phyloP scores from a whole-genome alignment of 2,888 invertebrate species.

The Acholoe squamosa region DNA sequence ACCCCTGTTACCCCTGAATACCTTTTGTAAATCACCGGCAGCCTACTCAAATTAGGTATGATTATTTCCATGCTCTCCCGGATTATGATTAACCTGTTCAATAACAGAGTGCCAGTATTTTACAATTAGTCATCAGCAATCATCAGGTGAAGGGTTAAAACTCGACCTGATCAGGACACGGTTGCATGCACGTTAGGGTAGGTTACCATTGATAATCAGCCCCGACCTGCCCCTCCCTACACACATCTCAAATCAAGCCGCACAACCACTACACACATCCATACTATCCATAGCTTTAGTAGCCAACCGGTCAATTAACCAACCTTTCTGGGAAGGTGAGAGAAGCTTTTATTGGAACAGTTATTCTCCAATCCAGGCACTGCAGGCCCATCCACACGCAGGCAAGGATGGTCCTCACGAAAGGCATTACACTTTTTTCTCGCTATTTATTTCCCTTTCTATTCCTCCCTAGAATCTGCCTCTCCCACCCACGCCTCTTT shows the following conservation, averaged over 20 bases:
- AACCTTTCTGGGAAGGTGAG: not conserved
- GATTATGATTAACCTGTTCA: too few species aligned
- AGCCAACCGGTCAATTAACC: constrained; percentile 7
- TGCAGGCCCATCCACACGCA: not conserved
- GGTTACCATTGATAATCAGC: too few species aligned
- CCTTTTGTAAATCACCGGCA: too few species aligned
- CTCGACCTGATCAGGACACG: not conserved
- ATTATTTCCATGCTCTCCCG: too few species aligned
- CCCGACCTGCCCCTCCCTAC: too few species aligned
- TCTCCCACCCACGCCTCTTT: not conserved
- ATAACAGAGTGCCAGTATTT: too few species aligned
- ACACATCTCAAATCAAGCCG: too few species aligned
- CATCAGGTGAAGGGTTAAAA: not conserved
- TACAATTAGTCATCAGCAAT: not conserved
- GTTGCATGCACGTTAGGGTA: not conserved
- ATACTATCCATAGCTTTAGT: not conserved
- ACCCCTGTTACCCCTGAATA: too few species aligned
- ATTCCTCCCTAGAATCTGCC: not conserved
- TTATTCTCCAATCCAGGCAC: not conserved
- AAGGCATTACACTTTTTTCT: not conserved
- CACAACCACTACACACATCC: not conserved
- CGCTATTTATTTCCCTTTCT: too few species aligned
- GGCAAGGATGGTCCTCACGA: not conserved
- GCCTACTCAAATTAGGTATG: too few species aligned
- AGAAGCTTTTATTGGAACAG: not conserved